Evolutionary conservation across 2,888 invertebrate species (phyloP), one percentile per base, ranked within the genome.

Genomic region (Caenorhabditis sp.): DNA sequence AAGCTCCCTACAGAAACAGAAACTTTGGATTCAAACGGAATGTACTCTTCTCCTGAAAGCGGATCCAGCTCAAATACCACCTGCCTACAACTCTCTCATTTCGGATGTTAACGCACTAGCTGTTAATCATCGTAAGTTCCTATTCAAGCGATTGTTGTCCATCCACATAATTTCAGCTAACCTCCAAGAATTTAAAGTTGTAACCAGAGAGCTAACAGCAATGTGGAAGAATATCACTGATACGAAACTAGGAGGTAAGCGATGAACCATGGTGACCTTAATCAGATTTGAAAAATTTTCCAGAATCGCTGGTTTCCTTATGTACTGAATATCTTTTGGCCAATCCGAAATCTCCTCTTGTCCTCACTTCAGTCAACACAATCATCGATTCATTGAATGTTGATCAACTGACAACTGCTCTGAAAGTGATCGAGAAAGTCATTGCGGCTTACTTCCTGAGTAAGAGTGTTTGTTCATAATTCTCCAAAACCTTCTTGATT

Each of bases 381-480:
- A 16, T 89, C 28, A 69, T 89, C 54, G 85, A 77, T 19, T 86
- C 88, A 3, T 64, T 89, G 70, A 86, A 85, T 66, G 56, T n/a
- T n/a, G 87, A 87, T 80, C 88, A 89, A 66, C 59, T 85, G 56
- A 76, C 87, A 26, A 84, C 87, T 35, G 89, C 86, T 0, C 69
- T 90, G 51, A 87, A 84, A 63, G 87, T 90, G 8, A 70, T 91
- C 51, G 90, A 91, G 49, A 86, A 82, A 47, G 82, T 87, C 8
- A 82, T 91, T 14, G 58, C 59, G 5, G 80, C 87, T 0, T 91
- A 90, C 63, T 91, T 91, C 70, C 82, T 86, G 44, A 77, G 91
- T 90, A 24, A 81, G 88, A 73, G 56, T 35, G 31, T 12, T 41
- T 54, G 38, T 38, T 19, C 16, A 10, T 4, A 3, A 47, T 8